Conservation (phyloP, 2,888 invertebrate genomes). For the Eurois occulta region DNA sequence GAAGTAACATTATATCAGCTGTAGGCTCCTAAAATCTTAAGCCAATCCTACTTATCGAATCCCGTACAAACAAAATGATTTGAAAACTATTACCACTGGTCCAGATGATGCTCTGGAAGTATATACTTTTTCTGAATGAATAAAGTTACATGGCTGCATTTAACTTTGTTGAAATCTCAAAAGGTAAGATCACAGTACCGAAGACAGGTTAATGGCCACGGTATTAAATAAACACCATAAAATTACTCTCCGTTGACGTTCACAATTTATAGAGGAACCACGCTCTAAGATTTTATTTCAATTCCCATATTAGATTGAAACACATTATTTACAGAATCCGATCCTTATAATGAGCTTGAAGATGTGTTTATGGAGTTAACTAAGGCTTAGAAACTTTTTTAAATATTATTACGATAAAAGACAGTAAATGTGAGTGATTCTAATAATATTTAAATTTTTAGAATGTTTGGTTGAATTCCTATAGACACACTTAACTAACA, state of each 20-base stretch:
- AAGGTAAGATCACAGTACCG: not conserved
- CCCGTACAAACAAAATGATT: not conserved
- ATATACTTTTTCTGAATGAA: not conserved
- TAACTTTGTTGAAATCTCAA: not conserved
- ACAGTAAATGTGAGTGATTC: not conserved
- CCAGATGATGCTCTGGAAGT: not conserved
- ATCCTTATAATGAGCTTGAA: conserved; percentile 35
- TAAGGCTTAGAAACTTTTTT: conserved; percentile 8
- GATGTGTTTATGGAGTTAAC: conserved; percentile 35
- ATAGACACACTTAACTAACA: not conserved
- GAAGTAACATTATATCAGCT: not conserved
- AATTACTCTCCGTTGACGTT: conserved; percentile 30
- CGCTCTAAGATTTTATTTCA: conserved; percentile 23
- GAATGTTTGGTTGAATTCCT: not conserved
- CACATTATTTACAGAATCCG: conserved; percentile 27
- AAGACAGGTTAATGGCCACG: conserved; percentile 22
- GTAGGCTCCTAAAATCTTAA: not conserved
- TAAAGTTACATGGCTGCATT: not conserved
- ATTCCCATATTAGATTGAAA: conserved; percentile 23
- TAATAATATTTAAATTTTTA: not conserved
- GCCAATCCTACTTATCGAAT: not conserved
- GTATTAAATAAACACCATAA: conserved; percentile 40
- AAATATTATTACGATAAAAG: conserved; percentile 29
- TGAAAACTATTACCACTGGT: not conserved
- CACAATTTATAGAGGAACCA: conserved; percentile 41